Base-by-base conservation (phyloP, 2,797 vertebrate species). In the Poeciliopsis turneri region DNA sequence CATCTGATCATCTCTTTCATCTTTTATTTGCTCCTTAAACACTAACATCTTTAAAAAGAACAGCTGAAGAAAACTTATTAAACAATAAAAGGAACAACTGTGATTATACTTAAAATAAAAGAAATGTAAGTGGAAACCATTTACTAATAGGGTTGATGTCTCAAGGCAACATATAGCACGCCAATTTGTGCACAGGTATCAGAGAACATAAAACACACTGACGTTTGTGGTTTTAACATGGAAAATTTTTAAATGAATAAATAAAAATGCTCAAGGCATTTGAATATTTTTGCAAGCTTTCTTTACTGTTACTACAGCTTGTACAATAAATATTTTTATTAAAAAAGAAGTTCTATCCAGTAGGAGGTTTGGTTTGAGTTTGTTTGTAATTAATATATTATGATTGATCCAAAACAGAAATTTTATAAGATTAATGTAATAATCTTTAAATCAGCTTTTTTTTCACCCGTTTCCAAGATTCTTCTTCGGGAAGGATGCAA, bases 401-500 rank as follows among this genome's bases (percentile, higher is more conserved):
- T 7, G n/a, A 46, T 71, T 71, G 68, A 70, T 46, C 68, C 43
- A 46, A 45, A 71, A 28, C 41, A 28, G 43, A 45, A 16, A 71
- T 28, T 18, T 70, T n/a, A 28, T 46, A 20, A 16, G 13, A 5
- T 43, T 43, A n/a, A 69, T n/a, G 41, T 28, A 71, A 66, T 39
- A 20, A 39, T 66, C 25, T 0, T 36, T 81, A 61, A 45, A 79
- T 2, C 4, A 23, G 1, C 12, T 20, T 73, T 45, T 80, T 20
- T 47, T 15, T 4, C 64, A 78, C 33, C 47, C 13, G 1, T 80
- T 46, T 72, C 11, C 77, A 86, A 99, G 98, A 99, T 99, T 88
- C 93, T 99, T 72, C 92, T 99, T 84, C 95, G 98, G 69, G 98
- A 99, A 89, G 98, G 98, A 1, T 99, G 98, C 94, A 99, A 99